phyloP scores from a whole-genome alignment of 53 echinoderm and acorn worm genomes.

The Echinometra lucunter region DNA sequence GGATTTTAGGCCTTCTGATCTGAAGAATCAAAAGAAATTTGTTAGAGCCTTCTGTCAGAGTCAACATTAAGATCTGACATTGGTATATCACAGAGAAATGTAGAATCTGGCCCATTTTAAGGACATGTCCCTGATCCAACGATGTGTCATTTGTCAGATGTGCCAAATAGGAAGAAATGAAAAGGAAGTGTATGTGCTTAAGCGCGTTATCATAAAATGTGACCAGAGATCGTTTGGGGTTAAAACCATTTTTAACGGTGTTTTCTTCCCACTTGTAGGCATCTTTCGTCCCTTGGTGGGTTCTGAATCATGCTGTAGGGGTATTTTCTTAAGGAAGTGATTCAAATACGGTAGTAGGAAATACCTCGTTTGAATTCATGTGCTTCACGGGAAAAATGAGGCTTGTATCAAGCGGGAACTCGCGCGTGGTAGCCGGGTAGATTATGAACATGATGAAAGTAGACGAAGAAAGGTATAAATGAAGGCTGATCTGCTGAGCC shows the following conservation, averaged over 20 bases:
- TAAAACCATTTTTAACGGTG: neutral
- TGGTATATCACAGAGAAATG: too few species aligned
- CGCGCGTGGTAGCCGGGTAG: neutral
- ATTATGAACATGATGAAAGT: neutral
- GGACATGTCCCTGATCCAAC: neutral
- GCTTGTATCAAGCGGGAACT: neutral
- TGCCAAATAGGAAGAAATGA: neutral
- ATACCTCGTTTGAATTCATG: conserved; percentile 44
- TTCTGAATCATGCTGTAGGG: conserved; percentile 33
- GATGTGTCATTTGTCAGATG: conserved; percentile 1
- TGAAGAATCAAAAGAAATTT: neutral
- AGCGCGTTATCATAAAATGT: neutral
- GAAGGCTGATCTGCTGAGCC: too few species aligned
- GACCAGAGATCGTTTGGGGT: conserved; percentile 3
- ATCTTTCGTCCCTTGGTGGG: neutral
- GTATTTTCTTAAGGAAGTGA: conserved; percentile 60
- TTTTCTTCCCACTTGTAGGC: neutral
- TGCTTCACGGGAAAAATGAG: neutral
- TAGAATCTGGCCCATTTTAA: neutral
- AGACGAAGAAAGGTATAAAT: neutral
- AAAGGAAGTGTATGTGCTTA: neutral
- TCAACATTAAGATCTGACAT: neutral
- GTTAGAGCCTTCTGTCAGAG: neutral
- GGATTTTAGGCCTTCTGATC: too few species aligned
- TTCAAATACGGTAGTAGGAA: conserved; percentile 40